A percentile compares a stretch with the other conserved stretches of the same genome.
phyloP scores from a whole-genome alignment of 2,797 vertebrate genomes.

The Galagoides demidoff region DNA sequence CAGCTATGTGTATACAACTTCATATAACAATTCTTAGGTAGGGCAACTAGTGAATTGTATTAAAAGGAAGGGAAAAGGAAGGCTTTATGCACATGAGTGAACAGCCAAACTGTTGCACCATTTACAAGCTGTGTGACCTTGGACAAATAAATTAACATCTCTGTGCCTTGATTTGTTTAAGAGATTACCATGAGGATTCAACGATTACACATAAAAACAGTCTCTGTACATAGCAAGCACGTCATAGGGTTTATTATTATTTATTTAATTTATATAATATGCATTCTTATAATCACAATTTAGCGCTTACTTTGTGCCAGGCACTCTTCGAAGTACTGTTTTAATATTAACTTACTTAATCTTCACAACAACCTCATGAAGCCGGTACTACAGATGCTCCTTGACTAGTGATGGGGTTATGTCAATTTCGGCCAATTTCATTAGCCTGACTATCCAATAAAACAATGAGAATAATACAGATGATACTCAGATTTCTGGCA shows the following conservation, averaged over 20 bases:
- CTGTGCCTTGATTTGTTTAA: conserved; percentile 11
- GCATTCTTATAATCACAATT: neutral
- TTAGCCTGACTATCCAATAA: neutral
- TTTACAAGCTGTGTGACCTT: neutral
- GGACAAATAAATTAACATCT: neutral
- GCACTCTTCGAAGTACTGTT: neutral
- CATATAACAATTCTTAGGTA: neutral
- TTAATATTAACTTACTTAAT: neutral
- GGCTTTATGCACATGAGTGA: neutral
- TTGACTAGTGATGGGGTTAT: neutral
- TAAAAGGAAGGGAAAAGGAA: neutral
- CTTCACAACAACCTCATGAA: neutral
- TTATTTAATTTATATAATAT: neutral
- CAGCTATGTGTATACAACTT: neutral
- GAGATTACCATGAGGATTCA: neutral
- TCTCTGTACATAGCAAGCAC: neutral
- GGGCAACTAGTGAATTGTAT: neutral
- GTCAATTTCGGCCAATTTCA: neutral
- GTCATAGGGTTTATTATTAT: neutral
- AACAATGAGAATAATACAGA: neutral
- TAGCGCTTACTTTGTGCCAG: neutral
- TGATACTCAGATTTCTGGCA: neutral
- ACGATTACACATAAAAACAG: neutral
- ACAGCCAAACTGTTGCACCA: neutral
- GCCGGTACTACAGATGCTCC: neutral